Evolutionary conservation across 2,888 invertebrate genomes (phyloP).

Genomic region (Ctenicera cuprea): DNA sequence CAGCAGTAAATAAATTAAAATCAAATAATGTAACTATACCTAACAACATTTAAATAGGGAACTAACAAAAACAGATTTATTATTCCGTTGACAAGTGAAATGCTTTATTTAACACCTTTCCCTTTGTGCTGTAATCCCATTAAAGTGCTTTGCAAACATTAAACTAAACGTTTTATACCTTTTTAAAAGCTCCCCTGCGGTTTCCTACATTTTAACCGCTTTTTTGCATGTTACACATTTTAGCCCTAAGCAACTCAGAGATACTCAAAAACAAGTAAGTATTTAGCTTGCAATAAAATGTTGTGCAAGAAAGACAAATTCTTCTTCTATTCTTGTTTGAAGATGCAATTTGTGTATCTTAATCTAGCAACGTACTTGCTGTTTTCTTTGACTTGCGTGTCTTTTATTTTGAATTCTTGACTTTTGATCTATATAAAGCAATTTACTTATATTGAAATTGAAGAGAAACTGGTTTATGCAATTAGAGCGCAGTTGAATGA

Average conservation of each 20-base stretch:
- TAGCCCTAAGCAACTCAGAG: background rate
- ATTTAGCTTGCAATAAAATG: no score
- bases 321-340: no score
- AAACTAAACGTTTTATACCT: conserved; percentile 7
- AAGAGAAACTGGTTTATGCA: conserved; percentile 10
- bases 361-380: no score
- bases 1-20: no score
- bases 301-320: no score
- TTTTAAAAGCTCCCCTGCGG: conserved; percentile 5
- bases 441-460: conserved; percentile 1
- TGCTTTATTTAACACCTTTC: conserved; percentile 15
- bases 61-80: conserved; percentile 4
- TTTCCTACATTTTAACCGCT: background rate
- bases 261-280: background rate
- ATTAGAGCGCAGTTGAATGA: conserved; percentile 1
- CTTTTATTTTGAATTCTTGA: no score
- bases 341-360: no score
- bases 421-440: no score
- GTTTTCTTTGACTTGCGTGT: no score
- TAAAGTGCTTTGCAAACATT: conserved; percentile 8
- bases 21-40: no score
- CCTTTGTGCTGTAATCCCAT: conserved; percentile 1
- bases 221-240: background rate
- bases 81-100: conserved; percentile 5
- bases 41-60: background rate